Evolutionary conservation across 1,140 invertebrate genomes (phyloP).

Genomic region (Chrysoperla carnea): DNA sequence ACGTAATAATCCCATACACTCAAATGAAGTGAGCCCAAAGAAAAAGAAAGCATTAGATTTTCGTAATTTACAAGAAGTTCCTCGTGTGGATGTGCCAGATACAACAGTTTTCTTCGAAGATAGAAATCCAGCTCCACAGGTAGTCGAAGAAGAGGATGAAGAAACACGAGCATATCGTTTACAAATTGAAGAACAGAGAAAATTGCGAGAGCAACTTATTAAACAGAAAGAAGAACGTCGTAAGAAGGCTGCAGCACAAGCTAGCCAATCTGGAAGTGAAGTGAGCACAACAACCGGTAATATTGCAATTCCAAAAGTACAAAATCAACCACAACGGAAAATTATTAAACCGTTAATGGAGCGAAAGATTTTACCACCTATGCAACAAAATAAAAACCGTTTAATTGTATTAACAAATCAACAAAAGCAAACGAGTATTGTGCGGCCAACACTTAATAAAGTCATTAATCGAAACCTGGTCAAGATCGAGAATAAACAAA

Average conservation of each 20-base stretch:
- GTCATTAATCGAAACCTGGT: too few species aligned
- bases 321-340: constrained; percentile 1
- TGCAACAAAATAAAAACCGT: neutral
- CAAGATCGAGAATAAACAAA: too few species aligned
- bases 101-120: constrained; percentile 1
- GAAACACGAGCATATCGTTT: constrained; percentile 39
- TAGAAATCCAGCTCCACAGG: constrained; percentile 2
- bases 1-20: too few species aligned
- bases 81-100: constrained; percentile 1
- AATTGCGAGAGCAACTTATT: constrained; percentile 34
- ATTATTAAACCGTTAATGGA: neutral
- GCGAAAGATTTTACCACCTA: neutral
- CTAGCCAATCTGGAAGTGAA: neutral
- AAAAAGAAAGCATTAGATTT: neutral
- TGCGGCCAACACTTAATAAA: too few species aligned
- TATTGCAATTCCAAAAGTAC: neutral
- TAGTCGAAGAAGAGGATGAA: constrained; percentile 32
- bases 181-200: constrained; percentile 46
- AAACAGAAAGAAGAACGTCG: constrained; percentile 40
- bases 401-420: neutral
- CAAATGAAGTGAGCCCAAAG: neutral
- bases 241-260: constrained; percentile 32
- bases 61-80: constrained; percentile 2
- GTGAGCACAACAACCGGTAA: neutral
- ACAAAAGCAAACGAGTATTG: neutral